These are phyloP conservation scores for Caenorhabditis auriculariae DNA, from an alignment of 2,888 invertebrate species.

Conservation along the genomic window DNA sequence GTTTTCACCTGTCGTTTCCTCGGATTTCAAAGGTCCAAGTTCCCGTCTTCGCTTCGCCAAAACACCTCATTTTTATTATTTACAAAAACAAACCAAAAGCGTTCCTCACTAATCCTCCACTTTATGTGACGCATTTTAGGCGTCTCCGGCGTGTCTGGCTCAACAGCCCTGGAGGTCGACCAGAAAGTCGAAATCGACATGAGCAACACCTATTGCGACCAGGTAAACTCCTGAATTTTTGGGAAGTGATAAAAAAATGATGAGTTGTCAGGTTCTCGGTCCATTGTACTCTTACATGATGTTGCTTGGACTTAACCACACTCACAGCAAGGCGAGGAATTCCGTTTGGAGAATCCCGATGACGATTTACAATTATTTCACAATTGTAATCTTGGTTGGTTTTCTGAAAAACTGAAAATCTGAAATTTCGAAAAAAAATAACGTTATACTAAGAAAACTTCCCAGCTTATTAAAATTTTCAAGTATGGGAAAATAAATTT, in stretches of 20 bases:
- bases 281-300: constrained; percentile 44
- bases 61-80: too few relatives aligned
- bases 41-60: too few relatives aligned
- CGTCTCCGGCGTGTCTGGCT: too few relatives aligned
- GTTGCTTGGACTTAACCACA: constrained; percentile 39
- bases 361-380: constrained; percentile 34
- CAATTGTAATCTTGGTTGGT: constrained; percentile 20
- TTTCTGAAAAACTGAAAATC: neutral
- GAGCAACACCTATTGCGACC: constrained; percentile 40
- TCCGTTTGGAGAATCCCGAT: constrained; percentile 31
- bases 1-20: too few relatives aligned
- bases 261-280: constrained; percentile 25
- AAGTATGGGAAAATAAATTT: neutral
- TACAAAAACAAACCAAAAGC: too few relatives aligned
- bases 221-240: constrained; percentile 4
- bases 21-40: too few relatives aligned
- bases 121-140: too few relatives aligned
- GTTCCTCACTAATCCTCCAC: too few relatives aligned
- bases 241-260: too few relatives aligned
- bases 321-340: constrained; percentile 21
- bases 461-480: too few relatives aligned
- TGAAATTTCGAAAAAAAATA: too few relatives aligned
- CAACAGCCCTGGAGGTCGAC: constrained; percentile 17
- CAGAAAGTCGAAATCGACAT: constrained; percentile 40
- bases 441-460: too few relatives aligned